phyloP scores from a whole-genome alignment of 2,113 vertebrate species.

The Pachyramphus minor region DNA sequence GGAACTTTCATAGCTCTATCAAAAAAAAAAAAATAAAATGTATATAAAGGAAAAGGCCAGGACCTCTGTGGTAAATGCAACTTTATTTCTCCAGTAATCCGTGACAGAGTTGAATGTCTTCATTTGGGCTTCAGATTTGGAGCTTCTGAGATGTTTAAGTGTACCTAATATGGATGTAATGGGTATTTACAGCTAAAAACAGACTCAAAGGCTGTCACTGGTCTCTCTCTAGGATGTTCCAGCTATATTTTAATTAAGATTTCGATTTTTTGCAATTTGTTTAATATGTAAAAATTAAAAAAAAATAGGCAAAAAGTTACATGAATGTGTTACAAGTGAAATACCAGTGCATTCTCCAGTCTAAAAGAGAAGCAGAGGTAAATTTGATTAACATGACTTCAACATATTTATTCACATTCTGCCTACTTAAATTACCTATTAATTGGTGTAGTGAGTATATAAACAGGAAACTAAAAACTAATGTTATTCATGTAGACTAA shows the following conservation, averaged over 20 bases:
- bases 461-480: neutral
- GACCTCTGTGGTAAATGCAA: neutral
- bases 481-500: neutral
- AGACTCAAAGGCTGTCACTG: neutral
- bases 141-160: neutral
- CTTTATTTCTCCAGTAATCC: neutral
- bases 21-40: neutral
- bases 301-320: neutral
- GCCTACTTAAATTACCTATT: neutral
- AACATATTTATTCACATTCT: constrained; percentile 46
- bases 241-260: neutral
- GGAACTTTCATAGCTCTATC: neutral
- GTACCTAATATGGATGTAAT: neutral
- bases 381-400: constrained; percentile 69
- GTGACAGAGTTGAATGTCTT: neutral
- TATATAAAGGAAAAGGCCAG: neutral
- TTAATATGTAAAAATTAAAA: neutral
- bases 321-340: constrained; percentile 38
- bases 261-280: neutral
- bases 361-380: neutral
- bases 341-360: constrained; percentile 46
- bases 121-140: neutral
- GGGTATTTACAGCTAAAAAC: neutral
- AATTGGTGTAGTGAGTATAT: neutral
- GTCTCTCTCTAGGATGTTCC: neutral